phyloP scores from a whole-genome alignment of 2,888 invertebrate species.

The Hydrotaea diabolus region DNA sequence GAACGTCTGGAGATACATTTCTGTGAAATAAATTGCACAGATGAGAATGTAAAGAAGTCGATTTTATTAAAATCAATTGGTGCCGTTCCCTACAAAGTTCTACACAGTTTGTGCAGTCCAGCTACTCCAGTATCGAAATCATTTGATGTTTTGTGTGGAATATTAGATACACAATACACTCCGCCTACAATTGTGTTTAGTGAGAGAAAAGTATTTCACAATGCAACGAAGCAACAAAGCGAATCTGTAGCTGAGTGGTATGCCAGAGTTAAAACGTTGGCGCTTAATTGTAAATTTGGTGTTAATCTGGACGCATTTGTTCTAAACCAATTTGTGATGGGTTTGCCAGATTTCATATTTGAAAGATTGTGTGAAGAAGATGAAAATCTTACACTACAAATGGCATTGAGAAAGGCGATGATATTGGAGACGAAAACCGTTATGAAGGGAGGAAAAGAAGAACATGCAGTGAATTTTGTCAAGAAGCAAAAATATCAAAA shows the following conservation, averaged over 20 bases:
- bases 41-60: conserved; percentile 28
- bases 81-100: not conserved
- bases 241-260: conserved; percentile 52
- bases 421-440: conserved; percentile 9
- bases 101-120: conserved; percentile 28
- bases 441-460: not conserved
- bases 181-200: conserved; percentile 40
- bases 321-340: conserved; percentile 53
- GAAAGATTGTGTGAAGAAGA: too few species aligned
- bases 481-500: not conserved
- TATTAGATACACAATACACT: conserved; percentile 37
- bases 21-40: conserved; percentile 39
- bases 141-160: conserved; percentile 17
- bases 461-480: not conserved
- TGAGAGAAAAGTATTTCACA: conserved; percentile 38
- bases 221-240: conserved; percentile 7
- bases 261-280: too few species aligned
- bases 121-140: conserved; percentile 24
- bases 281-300: conserved; percentile 63
- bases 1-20: too few species aligned
- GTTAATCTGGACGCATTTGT: conserved; percentile 45
- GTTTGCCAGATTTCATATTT: too few species aligned
- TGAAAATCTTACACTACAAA: too few species aligned
- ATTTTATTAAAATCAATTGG: too few species aligned
- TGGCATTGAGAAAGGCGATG: conserved; percentile 34